Percentiles rank a stretch among this genome's conserved stretches.
These are phyloP conservation scores for Drosophila quinaria DNA, from an alignment of 2,888 invertebrate species.

Conservation along the genomic window DNA sequence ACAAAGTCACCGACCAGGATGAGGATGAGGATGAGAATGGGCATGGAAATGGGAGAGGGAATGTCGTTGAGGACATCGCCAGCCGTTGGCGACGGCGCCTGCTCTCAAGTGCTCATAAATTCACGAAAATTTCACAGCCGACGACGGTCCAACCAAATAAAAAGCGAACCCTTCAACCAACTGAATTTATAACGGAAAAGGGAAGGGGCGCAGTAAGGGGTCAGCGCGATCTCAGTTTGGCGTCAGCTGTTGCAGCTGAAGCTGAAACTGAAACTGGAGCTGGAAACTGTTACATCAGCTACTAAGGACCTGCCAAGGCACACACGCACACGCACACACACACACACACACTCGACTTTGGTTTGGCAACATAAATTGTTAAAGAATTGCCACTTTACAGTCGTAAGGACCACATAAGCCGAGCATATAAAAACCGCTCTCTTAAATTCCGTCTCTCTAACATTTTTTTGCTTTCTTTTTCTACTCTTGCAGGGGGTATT, in stretches of 20 bases:
- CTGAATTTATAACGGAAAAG: slow-evolving; percentile 1
- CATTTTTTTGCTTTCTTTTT: neutral
- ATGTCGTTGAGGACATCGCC: slow-evolving; percentile 54
- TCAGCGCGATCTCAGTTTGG: slow-evolving; percentile 34
- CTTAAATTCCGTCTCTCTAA: slow-evolving; percentile 9
- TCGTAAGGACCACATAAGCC: slow-evolving; percentile 79
- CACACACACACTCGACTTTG: slow-evolving; percentile 60
- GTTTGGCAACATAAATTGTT: slow-evolving; percentile 80
- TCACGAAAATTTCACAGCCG: slow-evolving; percentile 81
- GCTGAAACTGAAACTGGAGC: neutral
- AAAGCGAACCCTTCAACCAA: slow-evolving; percentile 58
- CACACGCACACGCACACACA: slow-evolving; percentile 7
- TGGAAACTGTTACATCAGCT: slow-evolving; percentile 1
- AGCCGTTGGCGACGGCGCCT: slow-evolving; percentile 68
- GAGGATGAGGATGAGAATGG: slow-evolving; percentile 6
- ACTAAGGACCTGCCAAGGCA: slow-evolving; percentile 1
- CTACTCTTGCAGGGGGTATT: neutral
- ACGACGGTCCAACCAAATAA: slow-evolving; percentile 71
- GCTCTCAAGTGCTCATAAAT: slow-evolving; percentile 83
- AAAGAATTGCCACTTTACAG: slow-evolving; percentile 83
- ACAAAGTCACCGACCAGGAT: slow-evolving; percentile 60
- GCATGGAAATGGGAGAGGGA: slow-evolving; percentile 1
- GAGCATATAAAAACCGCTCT: slow-evolving; percentile 68
- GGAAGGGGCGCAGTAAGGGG: neutral
- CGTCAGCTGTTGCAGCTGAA: slow-evolving; percentile 70